phyloP scores from a whole-genome alignment of 2,888 invertebrate species.

The Psylliodes chrysocephalus region DNA sequence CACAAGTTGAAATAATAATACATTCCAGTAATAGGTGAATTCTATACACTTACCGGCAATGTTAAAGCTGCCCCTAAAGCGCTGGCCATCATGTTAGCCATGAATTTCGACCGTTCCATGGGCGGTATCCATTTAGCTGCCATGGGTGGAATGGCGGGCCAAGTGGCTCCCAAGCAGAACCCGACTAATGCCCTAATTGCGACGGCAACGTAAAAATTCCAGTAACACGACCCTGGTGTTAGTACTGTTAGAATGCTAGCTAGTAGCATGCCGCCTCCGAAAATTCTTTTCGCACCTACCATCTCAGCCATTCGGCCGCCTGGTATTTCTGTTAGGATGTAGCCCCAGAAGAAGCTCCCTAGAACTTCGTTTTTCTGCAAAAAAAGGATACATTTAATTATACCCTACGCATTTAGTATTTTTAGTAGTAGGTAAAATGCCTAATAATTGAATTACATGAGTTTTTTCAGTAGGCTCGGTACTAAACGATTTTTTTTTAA shows the following conservation, averaged over 20 bases:
- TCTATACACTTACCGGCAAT: conserved; percentile 83
- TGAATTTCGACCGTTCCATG: conserved; percentile 91
- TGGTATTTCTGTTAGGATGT: conserved; percentile 88
- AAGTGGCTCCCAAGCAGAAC: conserved; percentile 79
- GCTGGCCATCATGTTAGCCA: conserved; percentile 93
- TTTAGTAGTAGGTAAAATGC: too few relatives aligned
- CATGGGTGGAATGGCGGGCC: conserved; percentile 94
- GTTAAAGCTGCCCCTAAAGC: conserved; percentile 92
- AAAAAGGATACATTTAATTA: background rate
- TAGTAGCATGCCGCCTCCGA: conserved; percentile 86
- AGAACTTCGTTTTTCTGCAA: conserved; percentile 80
- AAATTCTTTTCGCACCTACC: conserved; percentile 83
- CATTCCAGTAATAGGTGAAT: too few relatives aligned
- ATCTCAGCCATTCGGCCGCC: conserved; percentile 87
- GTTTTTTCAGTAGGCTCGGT: too few relatives aligned
- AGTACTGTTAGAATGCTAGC: conserved; percentile 84
- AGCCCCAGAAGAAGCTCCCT: conserved; percentile 93
- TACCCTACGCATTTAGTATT: background rate
- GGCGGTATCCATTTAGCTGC: conserved; percentile 96
- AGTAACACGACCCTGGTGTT: conserved; percentile 80
- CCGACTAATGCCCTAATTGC: conserved; percentile 73
- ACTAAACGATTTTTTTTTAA: too few relatives aligned
- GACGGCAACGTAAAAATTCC: conserved; percentile 77
- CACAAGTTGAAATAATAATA: too few relatives aligned
- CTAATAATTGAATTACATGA: too few relatives aligned